Base-by-base conservation (phyloP, 2,797 vertebrate genomes). In the Peromyscus aztecus region DNA sequence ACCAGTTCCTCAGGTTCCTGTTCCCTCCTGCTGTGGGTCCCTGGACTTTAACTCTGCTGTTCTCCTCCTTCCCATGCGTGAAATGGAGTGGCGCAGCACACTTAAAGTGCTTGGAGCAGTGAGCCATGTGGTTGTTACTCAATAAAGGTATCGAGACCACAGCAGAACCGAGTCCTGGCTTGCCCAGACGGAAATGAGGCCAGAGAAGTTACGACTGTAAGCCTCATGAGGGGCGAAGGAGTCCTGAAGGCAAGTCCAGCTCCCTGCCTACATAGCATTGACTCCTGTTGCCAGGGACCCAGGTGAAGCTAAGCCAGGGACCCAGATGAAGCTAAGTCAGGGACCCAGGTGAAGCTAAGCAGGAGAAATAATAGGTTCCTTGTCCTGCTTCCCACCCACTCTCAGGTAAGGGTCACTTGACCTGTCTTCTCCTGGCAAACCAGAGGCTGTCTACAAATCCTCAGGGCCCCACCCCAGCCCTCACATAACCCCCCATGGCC, bases 341-440 rank as follows among this genome's bases (percentile, higher is more conserved):
- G 4, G 55, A 55, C 55, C 16, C 55, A 17, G 55, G 23, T 3
- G 49, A 92, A 46, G n/a, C n/a, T 78, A 81, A 71, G 65, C 21
- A n/a, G 67, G 14, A 21, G 0, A 0, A 71, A n/a, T 7, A 8
- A 7, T 16, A 19, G 4, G 10, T 52, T 49, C 21, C 34, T 23
- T 5, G 12, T n/a, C 57, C 16, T 14, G 34, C 17, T 11, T 34
- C 27, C 40, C 14, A 31, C 27, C 5, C 17, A 23, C 27, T 57
- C 21, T 52, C 1, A 16, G 24, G 37, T 12, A 43, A 9, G 37
- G 14, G 55, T 61, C 37, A 9, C 4, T 13, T 1, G 23, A 17
- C 46, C 4, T 0, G 13, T 1, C 2, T 14, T 93, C 34, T 1
- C 0, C 23, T n/a, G 34, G 55, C 63, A 84, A 40, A 12, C 14